phyloP scores from a whole-genome alignment of 2,888 invertebrate genomes.

The Lithophane socia region DNA sequence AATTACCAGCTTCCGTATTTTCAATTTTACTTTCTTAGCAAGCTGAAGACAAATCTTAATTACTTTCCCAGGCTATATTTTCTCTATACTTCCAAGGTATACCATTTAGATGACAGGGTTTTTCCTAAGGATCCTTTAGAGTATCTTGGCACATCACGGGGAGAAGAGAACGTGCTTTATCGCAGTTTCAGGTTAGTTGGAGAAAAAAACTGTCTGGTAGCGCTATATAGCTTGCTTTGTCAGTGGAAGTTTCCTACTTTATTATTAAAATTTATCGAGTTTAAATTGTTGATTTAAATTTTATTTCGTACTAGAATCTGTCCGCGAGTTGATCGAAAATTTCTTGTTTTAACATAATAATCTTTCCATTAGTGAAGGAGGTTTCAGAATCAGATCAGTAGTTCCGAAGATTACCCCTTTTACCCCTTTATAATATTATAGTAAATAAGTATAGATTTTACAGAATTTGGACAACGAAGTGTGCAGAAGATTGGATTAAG shows the following conservation, averaged over 20 bases:
- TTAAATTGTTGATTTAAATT: not conserved
- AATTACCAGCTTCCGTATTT: slow-evolving; percentile 48
- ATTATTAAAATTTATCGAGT: too few species aligned
- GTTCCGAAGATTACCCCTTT: too few species aligned
- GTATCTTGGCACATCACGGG: slow-evolving; percentile 45
- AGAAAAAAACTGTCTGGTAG: slow-evolving; percentile 30
- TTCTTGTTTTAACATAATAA: too few species aligned
- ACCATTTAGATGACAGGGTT: slow-evolving; percentile 56
- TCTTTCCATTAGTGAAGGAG: too few species aligned
- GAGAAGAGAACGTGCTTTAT: slow-evolving; percentile 63
- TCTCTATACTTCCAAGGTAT: slow-evolving; percentile 27
- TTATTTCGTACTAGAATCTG: not conserved
- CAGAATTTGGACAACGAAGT: too few species aligned
- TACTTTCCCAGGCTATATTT: slow-evolving; percentile 41
- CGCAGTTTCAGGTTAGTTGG: slow-evolving; percentile 40
- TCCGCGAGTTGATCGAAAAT: too few species aligned
- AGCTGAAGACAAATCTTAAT: slow-evolving; percentile 51
- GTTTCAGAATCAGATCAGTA: too few species aligned
- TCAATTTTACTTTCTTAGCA: slow-evolving; percentile 50
- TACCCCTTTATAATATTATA: too few species aligned
- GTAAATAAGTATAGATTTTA: too few species aligned
- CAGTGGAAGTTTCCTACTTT: too few species aligned
- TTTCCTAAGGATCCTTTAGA: slow-evolving; percentile 41
- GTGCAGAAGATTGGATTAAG: too few species aligned
- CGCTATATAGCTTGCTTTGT: too few species aligned